Conservation (phyloP, 2,113 vertebrate genomes). For the Alaudala cheleensis region DNA sequence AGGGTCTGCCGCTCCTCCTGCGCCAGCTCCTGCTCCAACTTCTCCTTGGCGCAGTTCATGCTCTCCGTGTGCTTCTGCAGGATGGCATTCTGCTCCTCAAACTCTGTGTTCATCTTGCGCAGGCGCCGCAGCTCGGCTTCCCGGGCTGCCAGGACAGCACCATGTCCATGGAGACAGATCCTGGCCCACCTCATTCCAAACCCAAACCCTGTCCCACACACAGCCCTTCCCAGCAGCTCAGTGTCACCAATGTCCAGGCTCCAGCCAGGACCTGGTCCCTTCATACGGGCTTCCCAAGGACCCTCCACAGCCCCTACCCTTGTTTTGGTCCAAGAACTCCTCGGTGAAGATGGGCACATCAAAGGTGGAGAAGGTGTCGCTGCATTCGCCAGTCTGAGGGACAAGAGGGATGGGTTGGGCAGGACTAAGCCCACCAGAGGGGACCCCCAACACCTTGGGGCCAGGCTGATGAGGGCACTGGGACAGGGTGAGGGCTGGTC, state of each 20-base stretch:
- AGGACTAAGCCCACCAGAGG: background rate
- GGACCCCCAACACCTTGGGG: background rate
- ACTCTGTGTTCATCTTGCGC: constrained; percentile 94
- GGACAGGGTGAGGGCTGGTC: background rate
- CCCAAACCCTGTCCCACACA: background rate
- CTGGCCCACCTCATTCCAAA: background rate
- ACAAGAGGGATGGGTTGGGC: background rate
- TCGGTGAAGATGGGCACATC: constrained; percentile 97
- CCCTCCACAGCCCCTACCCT: constrained; percentile 77
- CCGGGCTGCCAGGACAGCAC: constrained; percentile 68
- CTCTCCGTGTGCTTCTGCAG: constrained; percentile 94
- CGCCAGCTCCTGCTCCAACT: constrained; percentile 91
- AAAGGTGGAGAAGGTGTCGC: constrained; percentile 82
- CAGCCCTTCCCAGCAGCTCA: background rate
- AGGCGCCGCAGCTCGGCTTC: constrained; percentile 93
- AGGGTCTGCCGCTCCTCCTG: constrained; percentile 91
- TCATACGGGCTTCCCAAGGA: background rate
- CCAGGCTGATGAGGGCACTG: accelerated
- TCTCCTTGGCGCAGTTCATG: constrained; percentile 95
- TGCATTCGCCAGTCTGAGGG: constrained; percentile 78
- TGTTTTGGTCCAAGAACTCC: constrained; percentile 98
- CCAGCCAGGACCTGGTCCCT: background rate
- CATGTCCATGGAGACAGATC: accelerated
- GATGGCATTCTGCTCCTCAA: constrained; percentile 94
- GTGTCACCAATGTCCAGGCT: accelerated